Base-by-base conservation (phyloP, 2,113 vertebrate genomes). In the Pseudorhombus dupliciocellatus region DNA sequence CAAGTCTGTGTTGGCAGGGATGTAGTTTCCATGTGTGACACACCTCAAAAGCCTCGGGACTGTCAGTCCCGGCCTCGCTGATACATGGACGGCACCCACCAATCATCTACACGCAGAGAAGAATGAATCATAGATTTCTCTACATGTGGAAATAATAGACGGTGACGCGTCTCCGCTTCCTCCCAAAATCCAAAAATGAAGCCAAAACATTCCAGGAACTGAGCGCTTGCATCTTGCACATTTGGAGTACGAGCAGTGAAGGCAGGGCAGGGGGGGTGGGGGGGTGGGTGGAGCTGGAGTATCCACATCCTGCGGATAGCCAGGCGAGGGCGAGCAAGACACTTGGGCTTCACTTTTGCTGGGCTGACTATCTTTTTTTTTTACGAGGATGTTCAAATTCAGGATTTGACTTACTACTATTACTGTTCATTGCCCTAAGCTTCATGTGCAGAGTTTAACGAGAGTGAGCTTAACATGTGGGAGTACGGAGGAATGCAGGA, bases 1-100 rank as follows among this genome's bases (percentile, higher is more conserved):
- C 81, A 81, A 75, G 73, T 74, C 84, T 26, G 31, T 30, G 42
- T 63, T 74, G 84, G 77, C 79, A 77, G 42, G 65, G 75, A 76
- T 42, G 68, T 34, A 21, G 64, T 4, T 37, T 70, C 56, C 22
- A 34, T 70, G 44, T 46, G 68, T 60, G 72, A 73, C 70, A 67
- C 81, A 69, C 66, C 80, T 77, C 62, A 75, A 40, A 86, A 55
- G 46, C 14, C 24, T 58, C 14, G 20, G 37, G 73, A 72, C 65
- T 30, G 66, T 77, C 75, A 44, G 4, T 26, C 40, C 28, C 3
- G 48, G 44, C 10, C n/a, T 59, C 16, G 26, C 63, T 53, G 63
- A 66, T 46, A 21, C 54, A 60, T 18, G 16, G 15, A 46, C 25
- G 37, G 9, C 34, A 60, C 25, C 22, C 37, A 70, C 26, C 5